Base-by-base conservation (phyloP, 2,113 vertebrate species). In the Salvelinus sp. region DNA sequence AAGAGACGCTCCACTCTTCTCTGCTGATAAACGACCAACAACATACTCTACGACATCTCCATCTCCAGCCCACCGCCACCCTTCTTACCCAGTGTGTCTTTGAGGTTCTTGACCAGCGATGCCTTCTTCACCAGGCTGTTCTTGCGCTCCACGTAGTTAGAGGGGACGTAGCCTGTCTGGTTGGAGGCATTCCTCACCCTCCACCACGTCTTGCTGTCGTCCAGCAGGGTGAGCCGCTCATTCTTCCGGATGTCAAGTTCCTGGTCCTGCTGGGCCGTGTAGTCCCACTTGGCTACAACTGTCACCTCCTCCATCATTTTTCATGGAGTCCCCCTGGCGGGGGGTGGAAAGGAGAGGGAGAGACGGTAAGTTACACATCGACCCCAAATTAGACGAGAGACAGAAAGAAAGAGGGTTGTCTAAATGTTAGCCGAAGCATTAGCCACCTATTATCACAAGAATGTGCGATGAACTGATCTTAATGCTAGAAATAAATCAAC, bases 231-330 rank as follows among this genome's bases (percentile, higher is more conserved):
- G 79, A 99, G 93, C 70, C 98, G 96, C 86, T 99, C 98, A 72
- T 98, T 98, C 94, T 98, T 98, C 91, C 95, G 96, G 92, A 99
- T 99, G 96, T 98, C 98, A 88, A 99, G 96, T 93, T 99, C 98
- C 95, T 99, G 98, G 90, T 98, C 98, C 93, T 99, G 97, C 91
- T 99, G 98, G 92, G 98, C 98, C 23, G 93, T 96, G 93, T 99
- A 99, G 95, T 98, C 98, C 98, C 98, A 99, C 95, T 99, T 99
- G 91, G 98, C 98, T 95, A 99, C 96, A 94, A 99, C 97, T 93
- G 97, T 97, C 91, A 97, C 96, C 94, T 99, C 98, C 93, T 99
- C 98, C 94, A 96, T 98, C 98, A 99, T 99, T 94, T 97, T 98
- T 99, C 96, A 98, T 98, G 95, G 96, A 96, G 96, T 97, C 95